Conservation (phyloP, 2,797 vertebrate species). For the Neosilurus mollespiculum region DNA sequence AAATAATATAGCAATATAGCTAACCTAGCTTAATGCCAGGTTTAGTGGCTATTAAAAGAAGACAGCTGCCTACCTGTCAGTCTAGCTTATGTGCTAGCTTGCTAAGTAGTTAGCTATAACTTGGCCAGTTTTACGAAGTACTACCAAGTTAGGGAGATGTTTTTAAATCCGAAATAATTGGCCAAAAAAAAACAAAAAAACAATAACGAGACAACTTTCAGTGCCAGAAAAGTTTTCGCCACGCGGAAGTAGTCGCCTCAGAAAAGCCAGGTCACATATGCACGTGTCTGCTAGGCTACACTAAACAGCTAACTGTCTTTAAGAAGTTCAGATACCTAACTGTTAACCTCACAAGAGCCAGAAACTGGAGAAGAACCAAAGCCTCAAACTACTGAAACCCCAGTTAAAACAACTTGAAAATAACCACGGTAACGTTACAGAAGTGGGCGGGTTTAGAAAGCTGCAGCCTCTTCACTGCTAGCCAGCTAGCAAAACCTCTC, state of each 20-base stretch:
- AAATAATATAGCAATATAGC: background rate
- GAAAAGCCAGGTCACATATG: slow-evolving; percentile 31
- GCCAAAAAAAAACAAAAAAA: no score
- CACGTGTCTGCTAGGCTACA: background rate
- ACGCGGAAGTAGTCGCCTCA: background rate
- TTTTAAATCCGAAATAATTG: background rate
- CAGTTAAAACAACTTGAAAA: background rate
- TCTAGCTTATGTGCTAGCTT: background rate
- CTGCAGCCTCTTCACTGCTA: slow-evolving; percentile 2
- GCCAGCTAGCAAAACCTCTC: slow-evolving; percentile 3
- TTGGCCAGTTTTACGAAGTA: background rate
- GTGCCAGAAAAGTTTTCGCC: background rate
- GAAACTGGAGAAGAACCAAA: background rate
- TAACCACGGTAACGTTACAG: background rate
- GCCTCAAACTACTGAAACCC: background rate
- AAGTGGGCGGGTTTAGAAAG: no score
- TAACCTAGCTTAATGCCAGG: background rate
- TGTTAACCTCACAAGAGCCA: background rate
- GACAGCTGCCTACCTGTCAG: background rate
- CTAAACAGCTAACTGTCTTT: background rate
- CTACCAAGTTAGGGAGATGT: background rate
- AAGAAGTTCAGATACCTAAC: background rate
- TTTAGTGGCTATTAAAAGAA: slow-evolving; percentile 9
- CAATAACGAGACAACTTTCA: no score
- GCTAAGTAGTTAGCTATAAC: background rate